Evolutionary conservation across 1,140 invertebrate genomes (phyloP).

Genomic region (Proales similis): DNA sequence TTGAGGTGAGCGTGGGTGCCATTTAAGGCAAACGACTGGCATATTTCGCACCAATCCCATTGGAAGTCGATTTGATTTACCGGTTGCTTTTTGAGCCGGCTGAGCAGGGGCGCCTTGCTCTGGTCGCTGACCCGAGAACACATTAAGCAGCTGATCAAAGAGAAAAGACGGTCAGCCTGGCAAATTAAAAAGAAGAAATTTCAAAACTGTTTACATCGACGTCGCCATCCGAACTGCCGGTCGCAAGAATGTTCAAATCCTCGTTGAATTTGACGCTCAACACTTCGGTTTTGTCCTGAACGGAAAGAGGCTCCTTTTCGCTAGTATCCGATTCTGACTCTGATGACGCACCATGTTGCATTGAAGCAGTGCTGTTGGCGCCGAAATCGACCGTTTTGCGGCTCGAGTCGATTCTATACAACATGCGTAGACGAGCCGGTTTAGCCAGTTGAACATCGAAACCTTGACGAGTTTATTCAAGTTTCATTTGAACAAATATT

Average conservation of each 20-base stretch:
- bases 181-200: no score
- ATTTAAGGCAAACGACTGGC: conserved; percentile 33
- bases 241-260: conserved; percentile 21
- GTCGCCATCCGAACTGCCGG: conserved; percentile 20
- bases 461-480: no score
- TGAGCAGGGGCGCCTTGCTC: no score
- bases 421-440: conserved; percentile 1
- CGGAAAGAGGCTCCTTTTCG: not conserved
- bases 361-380: not conserved
- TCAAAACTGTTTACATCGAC: conserved; percentile 13
- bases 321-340: conserved; percentile 4
- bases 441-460: no score
- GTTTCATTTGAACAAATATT: no score
- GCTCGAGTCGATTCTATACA: conserved; percentile 5
- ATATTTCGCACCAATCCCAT: conserved; percentile 20
- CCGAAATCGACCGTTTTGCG: conserved; percentile 2
- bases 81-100: not conserved
- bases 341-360: not conserved
- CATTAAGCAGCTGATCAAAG: no score
- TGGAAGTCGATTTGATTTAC: not conserved
- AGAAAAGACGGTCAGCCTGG: no score
- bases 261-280: conserved; percentile 26
- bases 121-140: no score
- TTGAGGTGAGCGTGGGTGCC: conserved; percentile 26
- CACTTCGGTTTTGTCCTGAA: conserved; percentile 21